phyloP scores from a whole-genome alignment of 2,113 vertebrate species.

The Leuciscus idus region DNA sequence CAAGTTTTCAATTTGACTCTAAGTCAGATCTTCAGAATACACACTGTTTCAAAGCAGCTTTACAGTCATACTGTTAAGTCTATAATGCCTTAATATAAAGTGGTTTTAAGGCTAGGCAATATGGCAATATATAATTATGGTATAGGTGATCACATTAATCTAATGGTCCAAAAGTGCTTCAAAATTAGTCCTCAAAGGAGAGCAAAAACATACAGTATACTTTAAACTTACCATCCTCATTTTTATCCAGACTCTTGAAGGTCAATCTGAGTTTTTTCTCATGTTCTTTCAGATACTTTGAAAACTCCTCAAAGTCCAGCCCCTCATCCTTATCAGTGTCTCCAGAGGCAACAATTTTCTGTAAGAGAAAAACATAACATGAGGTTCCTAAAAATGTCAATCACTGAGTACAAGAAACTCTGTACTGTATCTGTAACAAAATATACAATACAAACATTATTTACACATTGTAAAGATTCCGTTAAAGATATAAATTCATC shows the following conservation, averaged over 20 bases:
- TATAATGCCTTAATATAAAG: background rate
- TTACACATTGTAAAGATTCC: background rate
- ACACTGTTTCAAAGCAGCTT: background rate
- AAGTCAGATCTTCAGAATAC: background rate
- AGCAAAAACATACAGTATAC: background rate
- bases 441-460: background rate
- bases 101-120: background rate
- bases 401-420: background rate
- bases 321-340: conserved; percentile 88
- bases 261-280: conserved; percentile 95
- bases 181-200: background rate
- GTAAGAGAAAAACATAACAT: conserved; percentile 48
- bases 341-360: conserved; percentile 92
- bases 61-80: background rate
- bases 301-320: conserved; percentile 93
- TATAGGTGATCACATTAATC: background rate
- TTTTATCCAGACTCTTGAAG: conserved; percentile 94
- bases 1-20: background rate
- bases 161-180: background rate
- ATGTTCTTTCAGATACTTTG: conserved; percentile 91
- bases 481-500: too few relatives aligned
- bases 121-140: too few relatives aligned
- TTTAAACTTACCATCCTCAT: conserved; percentile 85
- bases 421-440: background rate
- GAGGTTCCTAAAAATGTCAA: background rate